Evolutionary conservation across 2,888 invertebrate species (phyloP).

Genomic region (Danaus chrysippus): DNA sequence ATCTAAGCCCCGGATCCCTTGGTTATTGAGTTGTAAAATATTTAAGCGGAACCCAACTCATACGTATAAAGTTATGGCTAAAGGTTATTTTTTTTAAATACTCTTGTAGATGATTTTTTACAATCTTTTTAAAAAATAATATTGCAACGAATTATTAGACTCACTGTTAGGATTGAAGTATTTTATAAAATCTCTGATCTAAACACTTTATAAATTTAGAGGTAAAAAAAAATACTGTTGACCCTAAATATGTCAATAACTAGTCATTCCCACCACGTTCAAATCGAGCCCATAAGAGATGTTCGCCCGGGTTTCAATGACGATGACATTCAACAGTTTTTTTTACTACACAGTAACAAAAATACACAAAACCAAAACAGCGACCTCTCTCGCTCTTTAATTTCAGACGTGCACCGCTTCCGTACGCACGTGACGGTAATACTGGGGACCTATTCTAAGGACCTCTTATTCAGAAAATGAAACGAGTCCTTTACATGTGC

Average conservation of each 20-base stretch:
- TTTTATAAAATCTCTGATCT: slow-evolving; percentile 5
- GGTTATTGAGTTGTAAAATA: slow-evolving; percentile 2
- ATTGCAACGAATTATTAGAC: too few relatives aligned
- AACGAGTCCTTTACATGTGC: neutral
- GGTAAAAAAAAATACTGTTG: slow-evolving; percentile 40
- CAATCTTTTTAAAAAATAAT: too few relatives aligned
- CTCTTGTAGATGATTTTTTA: too few relatives aligned
- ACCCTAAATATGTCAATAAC: slow-evolving; percentile 35
- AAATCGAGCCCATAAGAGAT: slow-evolving; percentile 59
- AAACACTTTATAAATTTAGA: slow-evolving; percentile 47
- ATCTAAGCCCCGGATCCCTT: slow-evolving; percentile 14
- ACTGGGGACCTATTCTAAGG: slow-evolving; percentile 18
- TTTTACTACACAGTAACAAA: slow-evolving; percentile 48
- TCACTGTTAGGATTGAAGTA: too few relatives aligned
- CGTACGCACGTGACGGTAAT: slow-evolving; percentile 35
- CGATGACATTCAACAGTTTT: slow-evolving; percentile 43
- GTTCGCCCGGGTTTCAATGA: slow-evolving; percentile 61
- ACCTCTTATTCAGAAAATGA: slow-evolving; percentile 9
- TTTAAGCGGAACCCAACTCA: slow-evolving; percentile 9
- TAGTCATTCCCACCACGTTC: slow-evolving; percentile 59
- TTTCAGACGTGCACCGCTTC: slow-evolving; percentile 62
- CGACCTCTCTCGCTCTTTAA: slow-evolving; percentile 59
- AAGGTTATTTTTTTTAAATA: neutral
- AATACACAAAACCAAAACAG: slow-evolving; percentile 46
- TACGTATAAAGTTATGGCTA: neutral